phyloP scores from a whole-genome alignment of 2,113 vertebrate species.

The Amphiprion ocellaris region DNA sequence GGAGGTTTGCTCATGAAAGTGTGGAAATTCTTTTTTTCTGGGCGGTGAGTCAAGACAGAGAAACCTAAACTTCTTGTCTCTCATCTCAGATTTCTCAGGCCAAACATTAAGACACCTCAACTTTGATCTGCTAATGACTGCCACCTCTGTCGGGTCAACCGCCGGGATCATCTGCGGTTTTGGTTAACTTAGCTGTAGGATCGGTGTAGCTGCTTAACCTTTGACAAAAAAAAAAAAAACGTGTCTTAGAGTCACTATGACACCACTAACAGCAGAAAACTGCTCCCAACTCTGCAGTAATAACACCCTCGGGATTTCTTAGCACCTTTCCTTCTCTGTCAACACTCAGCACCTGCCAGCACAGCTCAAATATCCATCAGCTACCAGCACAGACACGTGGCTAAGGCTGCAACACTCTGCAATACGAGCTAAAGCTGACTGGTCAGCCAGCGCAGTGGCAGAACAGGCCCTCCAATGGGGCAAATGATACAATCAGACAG shows the following conservation, averaged over 20 bases:
- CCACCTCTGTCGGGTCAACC: neutral
- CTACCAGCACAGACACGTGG: constrained; percentile 43
- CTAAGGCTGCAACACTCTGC: constrained; percentile 53
- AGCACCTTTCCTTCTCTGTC: constrained; percentile 78
- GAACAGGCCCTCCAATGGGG: constrained; percentile 44
- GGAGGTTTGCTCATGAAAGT: constrained; percentile 1
- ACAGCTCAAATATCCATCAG: constrained; percentile 76
- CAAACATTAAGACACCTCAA: constrained; percentile 39
- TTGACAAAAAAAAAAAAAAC: constrained; percentile 59
- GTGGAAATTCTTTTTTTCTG: constrained; percentile 17
- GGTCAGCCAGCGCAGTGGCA: constrained; percentile 49
- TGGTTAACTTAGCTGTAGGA: constrained; percentile 42
- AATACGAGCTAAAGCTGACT: constrained; percentile 65
- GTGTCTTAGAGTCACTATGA: constrained; percentile 62
- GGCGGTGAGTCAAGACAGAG: neutral
- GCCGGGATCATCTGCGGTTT: constrained; percentile 21
- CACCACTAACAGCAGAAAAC: constrained; percentile 69
- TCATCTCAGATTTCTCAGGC: neutral
- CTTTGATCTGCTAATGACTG: constrained; percentile 30
- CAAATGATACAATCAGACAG: constrained; percentile 52
- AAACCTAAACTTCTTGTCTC: neutral
- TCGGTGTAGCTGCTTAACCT: constrained; percentile 74
- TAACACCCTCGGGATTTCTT: constrained; percentile 78
- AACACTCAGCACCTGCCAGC: constrained; percentile 79
- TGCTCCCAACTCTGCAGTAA: constrained; percentile 69